Evolutionary conservation across 92 coral and sea anemone genomes (phyloP).

Genomic region (Desmophyllum pertusum): DNA sequence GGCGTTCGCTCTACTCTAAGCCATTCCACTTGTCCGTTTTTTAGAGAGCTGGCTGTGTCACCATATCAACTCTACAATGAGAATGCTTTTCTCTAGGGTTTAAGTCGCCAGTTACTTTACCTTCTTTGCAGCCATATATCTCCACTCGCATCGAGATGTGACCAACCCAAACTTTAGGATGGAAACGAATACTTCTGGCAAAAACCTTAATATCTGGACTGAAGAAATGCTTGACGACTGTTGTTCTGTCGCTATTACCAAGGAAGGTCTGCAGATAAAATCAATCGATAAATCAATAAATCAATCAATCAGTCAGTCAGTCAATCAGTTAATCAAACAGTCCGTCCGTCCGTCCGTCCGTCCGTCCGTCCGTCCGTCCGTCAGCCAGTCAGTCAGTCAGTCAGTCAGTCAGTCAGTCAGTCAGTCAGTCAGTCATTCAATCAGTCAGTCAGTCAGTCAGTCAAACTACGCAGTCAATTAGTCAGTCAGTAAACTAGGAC

Average conservation of each 20-base stretch:
- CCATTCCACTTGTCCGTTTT: no score
- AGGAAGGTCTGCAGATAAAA: background rate
- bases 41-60: no score
- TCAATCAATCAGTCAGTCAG: background rate
- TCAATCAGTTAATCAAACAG: background rate
- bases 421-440: background rate
- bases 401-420: background rate
- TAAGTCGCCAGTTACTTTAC: background rate
- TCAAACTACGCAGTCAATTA: background rate
- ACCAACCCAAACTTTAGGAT: slow-evolving; percentile 20
- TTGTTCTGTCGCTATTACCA: slow-evolving; percentile 29
- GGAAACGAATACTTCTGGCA: slow-evolving; percentile 32
- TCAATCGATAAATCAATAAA: background rate
- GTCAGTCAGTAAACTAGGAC: no score
- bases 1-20: no score
- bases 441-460: background rate
- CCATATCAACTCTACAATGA: no score
- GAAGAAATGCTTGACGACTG: slow-evolving; percentile 26
- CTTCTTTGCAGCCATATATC: slow-evolving; percentile 29
- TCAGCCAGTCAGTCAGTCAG: slow-evolving; percentile 3
- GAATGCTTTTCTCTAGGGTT: no score
- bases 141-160: slow-evolving; percentile 28
- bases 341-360: background rate
- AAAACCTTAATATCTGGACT: background rate
- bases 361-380: background rate